phyloP scores from a whole-genome alignment of 2,113 vertebrate genomes.

The Propithecus coquereli region DNA sequence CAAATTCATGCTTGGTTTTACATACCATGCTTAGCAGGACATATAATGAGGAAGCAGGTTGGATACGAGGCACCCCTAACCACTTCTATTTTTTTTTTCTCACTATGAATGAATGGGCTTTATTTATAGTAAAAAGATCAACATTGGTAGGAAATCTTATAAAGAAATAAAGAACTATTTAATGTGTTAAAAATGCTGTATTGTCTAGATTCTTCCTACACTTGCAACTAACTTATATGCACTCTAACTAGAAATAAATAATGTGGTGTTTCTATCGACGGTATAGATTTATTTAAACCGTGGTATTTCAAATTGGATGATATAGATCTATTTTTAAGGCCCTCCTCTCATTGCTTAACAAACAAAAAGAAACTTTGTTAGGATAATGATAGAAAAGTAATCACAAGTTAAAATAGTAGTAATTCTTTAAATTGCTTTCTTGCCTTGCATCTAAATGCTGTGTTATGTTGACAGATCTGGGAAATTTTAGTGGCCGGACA shows the following conservation, averaged over 20 bases:
- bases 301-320: neutral
- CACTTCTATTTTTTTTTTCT: neutral
- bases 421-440: neutral
- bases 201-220: neutral
- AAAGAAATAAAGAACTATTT: constrained; percentile 49
- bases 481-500: constrained; percentile 90
- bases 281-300: constrained; percentile 34
- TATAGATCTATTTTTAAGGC: constrained; percentile 47
- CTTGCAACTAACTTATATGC: neutral
- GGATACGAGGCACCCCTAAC: neutral
- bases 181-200: neutral
- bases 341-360: neutral
- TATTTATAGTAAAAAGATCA: neutral
- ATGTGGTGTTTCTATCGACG: neutral
- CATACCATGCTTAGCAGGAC: neutral
- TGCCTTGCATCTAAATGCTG: constrained; percentile 56
- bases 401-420: neutral
- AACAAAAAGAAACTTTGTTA: constrained; percentile 35
- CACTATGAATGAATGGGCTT: neutral
- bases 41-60: neutral
- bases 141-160: neutral
- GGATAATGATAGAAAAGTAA: constrained; percentile 48
- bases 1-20: neutral
- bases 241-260: constrained; percentile 40
- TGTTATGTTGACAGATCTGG: constrained; percentile 89